phyloP scores from a whole-genome alignment of 2,113 vertebrate genomes.

The Emydocephalus ijimae region DNA sequence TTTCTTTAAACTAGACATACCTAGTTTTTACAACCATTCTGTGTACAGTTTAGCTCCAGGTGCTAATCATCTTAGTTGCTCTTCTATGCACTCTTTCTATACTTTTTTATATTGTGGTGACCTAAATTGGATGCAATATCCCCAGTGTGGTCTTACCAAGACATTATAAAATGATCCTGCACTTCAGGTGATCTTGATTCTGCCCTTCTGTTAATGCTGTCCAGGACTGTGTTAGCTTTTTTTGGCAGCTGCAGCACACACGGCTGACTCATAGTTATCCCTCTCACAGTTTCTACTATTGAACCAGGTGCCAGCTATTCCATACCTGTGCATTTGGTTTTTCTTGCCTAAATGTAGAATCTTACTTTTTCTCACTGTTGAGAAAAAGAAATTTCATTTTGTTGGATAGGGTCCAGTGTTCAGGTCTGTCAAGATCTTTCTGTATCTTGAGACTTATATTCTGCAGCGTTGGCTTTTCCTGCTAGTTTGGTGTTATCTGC shows the following conservation, averaged over 20 bases:
- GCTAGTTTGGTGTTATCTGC: neutral
- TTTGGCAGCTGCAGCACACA: neutral
- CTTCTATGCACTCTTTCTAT: neutral
- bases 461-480: neutral
- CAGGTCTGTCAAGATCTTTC: neutral
- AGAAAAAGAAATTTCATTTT: neutral
- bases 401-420: neutral
- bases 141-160: neutral
- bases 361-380: neutral
- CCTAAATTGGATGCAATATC: neutral
- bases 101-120: neutral
- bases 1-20: neutral
- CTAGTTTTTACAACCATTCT: neutral
- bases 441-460: neutral
- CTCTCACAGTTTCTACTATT: neutral
- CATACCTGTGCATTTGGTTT: neutral
- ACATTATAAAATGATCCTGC: neutral
- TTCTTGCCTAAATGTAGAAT: neutral
- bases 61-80: neutral
- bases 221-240: neutral
- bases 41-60: neutral
- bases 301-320: neutral
- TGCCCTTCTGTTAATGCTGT: neutral
- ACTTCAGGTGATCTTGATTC: neutral
- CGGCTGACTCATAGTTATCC: neutral